Conservation (phyloP, 2,113 vertebrate genomes). For the Alligator sinensis region DNA sequence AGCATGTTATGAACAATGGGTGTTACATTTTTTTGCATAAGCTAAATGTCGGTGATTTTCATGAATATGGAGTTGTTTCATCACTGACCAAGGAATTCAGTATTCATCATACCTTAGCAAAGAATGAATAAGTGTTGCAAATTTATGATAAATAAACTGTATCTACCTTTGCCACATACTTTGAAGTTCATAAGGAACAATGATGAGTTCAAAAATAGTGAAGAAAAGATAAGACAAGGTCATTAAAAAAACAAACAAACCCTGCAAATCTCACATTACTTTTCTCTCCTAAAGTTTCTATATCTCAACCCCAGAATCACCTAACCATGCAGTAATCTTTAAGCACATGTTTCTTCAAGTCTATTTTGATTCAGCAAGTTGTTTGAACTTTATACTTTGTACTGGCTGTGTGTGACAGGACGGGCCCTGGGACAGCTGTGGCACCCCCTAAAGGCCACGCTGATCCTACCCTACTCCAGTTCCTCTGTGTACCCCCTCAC, state of each 20-base stretch:
- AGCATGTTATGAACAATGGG: too few species aligned
- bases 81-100: not conserved
- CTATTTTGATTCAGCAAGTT: not conserved
- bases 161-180: not conserved
- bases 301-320: not conserved
- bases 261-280: not conserved
- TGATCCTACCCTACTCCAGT: too few species aligned
- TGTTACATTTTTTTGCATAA: not conserved
- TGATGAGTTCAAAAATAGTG: not conserved
- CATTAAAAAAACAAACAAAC: not conserved
- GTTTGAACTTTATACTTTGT: not conserved
- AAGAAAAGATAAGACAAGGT: not conserved
- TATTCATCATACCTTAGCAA: not conserved
- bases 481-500: too few species aligned
- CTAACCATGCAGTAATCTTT: not conserved
- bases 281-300: not conserved
- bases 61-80: not conserved
- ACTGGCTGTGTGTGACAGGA: not conserved
- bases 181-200: not conserved
- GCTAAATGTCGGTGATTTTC: not conserved
- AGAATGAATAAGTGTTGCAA: not conserved
- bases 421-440: too few species aligned
- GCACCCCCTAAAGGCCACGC: too few species aligned
- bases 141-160: not conserved
- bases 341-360: not conserved